phyloP scores from a whole-genome alignment of 92 coral and sea anemone species.

The Desmophyllum pertusum region DNA sequence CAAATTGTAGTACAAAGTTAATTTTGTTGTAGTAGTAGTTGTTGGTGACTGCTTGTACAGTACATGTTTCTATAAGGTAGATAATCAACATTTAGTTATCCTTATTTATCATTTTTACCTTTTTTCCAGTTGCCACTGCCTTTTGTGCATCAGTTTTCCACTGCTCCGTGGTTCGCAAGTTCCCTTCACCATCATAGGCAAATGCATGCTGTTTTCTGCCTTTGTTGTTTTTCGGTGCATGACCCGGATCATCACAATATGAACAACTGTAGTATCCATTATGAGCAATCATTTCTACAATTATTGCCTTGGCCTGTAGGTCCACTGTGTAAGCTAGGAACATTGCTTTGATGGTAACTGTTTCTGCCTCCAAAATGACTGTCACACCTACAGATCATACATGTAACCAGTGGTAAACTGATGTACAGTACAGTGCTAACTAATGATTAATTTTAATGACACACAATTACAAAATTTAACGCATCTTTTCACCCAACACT shows the following conservation, averaged over 20 bases:
- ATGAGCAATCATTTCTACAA: constrained; percentile 14
- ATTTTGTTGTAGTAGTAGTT: too few species aligned
- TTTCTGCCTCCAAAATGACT: background rate
- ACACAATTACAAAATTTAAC: too few species aligned
- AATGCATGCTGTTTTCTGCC: constrained; percentile 29
- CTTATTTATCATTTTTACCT: too few species aligned
- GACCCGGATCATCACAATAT: constrained; percentile 25
- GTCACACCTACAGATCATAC: background rate
- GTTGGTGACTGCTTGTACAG: too few species aligned
- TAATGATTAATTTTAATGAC: too few species aligned
- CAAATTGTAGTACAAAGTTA: too few species aligned
- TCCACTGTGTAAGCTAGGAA: constrained; percentile 2
- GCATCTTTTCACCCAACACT: too few species aligned
- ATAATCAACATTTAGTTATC: too few species aligned
- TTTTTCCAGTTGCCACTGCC: background rate
- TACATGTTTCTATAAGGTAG: too few species aligned
- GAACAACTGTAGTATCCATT: constrained; percentile 31
- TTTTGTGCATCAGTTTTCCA: constrained; percentile 11
- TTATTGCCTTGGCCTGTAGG: constrained; percentile 24
- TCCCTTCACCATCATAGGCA: constrained; percentile 25
- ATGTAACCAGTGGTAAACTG: too few species aligned
- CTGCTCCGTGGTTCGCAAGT: background rate
- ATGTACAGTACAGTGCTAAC: too few species aligned
- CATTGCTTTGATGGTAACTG: constrained; percentile 13
- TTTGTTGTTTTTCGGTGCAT: constrained; percentile 16